phyloP scores from a whole-genome alignment of 2,888 invertebrate genomes.

The Muschampia plurimacula region DNA sequence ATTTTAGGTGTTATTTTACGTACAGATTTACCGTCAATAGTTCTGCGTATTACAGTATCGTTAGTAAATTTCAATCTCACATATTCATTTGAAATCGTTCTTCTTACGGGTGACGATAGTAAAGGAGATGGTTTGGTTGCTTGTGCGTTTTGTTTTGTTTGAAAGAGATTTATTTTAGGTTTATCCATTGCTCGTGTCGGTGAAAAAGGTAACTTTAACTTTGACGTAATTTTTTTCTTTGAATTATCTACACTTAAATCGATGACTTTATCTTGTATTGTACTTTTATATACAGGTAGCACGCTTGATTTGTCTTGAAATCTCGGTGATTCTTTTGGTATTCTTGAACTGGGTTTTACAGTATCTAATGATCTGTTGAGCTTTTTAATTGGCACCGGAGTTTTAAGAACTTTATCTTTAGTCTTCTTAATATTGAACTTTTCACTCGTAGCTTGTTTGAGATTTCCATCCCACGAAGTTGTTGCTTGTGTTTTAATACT shows the following conservation, averaged over 20 bases:
- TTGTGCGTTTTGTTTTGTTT: constrained; percentile 64
- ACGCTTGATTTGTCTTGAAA: constrained; percentile 68
- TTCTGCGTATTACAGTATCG: constrained; percentile 75
- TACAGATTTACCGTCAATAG: constrained; percentile 76
- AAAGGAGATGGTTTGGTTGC: constrained; percentile 69
- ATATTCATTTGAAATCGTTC: constrained; percentile 83
- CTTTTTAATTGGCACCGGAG: constrained; percentile 69
- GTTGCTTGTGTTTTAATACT: constrained; percentile 65
- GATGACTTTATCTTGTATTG: constrained; percentile 60
- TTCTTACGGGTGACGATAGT: constrained; percentile 71
- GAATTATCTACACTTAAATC: constrained; percentile 59
- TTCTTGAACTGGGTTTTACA: constrained; percentile 60
- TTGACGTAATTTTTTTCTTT: constrained; percentile 70
- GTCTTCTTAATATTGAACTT: constrained; percentile 61
- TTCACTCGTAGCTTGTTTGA: constrained; percentile 52
- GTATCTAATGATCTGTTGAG: constrained; percentile 69
- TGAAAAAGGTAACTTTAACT: constrained; percentile 76
- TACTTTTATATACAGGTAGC: constrained; percentile 72
- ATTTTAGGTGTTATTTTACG: constrained; percentile 81
- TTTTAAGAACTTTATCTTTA: constrained; percentile 68
- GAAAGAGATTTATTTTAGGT: constrained; percentile 77
- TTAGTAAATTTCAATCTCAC: constrained; percentile 77
- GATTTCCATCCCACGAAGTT: constrained; percentile 54
- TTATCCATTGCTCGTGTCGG: constrained; percentile 76
- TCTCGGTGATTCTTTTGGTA: constrained; percentile 58